Evolutionary conservation across 2,888 invertebrate genomes (phyloP).

Genomic region (Lepidocyrtinus sp.): DNA sequence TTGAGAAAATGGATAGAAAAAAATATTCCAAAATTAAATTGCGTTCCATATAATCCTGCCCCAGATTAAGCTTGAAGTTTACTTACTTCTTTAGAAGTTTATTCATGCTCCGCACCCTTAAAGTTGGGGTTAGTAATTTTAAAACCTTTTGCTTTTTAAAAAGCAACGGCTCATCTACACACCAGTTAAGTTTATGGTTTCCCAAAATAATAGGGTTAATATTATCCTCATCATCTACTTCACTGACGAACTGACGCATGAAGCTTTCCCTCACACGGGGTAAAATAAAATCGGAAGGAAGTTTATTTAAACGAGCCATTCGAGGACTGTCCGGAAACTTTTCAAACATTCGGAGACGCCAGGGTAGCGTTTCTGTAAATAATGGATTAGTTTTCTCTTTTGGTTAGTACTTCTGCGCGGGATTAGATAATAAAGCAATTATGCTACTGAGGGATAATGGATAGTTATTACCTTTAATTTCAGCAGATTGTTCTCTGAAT

Average conservation of each 20-base stretch:
- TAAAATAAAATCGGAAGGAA: slow-evolving; percentile 91
- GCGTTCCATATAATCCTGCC: no score
- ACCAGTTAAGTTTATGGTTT: slow-evolving; percentile 76
- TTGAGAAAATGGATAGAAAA: no score
- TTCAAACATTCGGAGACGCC: slow-evolving; percentile 95
- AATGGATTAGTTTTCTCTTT: no score
- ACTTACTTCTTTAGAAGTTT: slow-evolving; percentile 77
- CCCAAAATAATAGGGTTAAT: slow-evolving; percentile 74
- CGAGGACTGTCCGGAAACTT: slow-evolving; percentile 99
- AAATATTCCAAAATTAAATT: not conserved
- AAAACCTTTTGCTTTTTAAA: slow-evolving; percentile 89
- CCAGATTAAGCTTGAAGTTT: no score
- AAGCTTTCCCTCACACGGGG: slow-evolving; percentile 92
- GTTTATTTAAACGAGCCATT: slow-evolving; percentile 95
- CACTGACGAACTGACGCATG: slow-evolving; percentile 94
- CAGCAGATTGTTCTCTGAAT: slow-evolving; percentile 97
- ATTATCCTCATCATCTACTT: slow-evolving; percentile 85
- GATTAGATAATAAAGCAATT: no score
- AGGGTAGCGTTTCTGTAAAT: slow-evolving; percentile 86
- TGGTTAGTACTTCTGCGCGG: no score
- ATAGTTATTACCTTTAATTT: slow-evolving; percentile 87
- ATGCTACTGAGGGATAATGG: no score
- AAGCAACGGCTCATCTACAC: slow-evolving; percentile 81
- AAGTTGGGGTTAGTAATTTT: slow-evolving; percentile 84
- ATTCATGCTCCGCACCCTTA: slow-evolving; percentile 86